phyloP scores from a whole-genome alignment of 35 echinoderm and acorn worm species.

The Ophiothrix spiculata region DNA sequence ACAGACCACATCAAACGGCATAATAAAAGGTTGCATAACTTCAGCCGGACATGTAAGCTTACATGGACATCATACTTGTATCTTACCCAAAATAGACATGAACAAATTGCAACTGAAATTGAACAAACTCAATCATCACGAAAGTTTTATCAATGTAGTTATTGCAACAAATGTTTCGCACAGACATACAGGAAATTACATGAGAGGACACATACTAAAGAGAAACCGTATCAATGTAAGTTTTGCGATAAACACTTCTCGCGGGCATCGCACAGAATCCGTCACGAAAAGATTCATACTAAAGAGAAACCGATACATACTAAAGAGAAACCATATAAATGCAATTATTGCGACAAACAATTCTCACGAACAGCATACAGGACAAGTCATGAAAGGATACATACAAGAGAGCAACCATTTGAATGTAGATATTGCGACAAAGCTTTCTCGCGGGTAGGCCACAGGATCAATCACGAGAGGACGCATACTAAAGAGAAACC shows the following conservation, averaged over 20 bases:
- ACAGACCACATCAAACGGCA: too few relatives aligned
- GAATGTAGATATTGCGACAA: slow-evolving; percentile 58
- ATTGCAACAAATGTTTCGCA: neutral
- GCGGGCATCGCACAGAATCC: neutral
- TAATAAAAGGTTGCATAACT: too few relatives aligned
- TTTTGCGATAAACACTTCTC: slow-evolving; percentile 42
- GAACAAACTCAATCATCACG: too few relatives aligned
- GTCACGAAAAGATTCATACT: slow-evolving; percentile 60
- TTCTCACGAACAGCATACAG: slow-evolving; percentile 46
- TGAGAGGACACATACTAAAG: neutral
- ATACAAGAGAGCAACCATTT: slow-evolving; percentile 49
- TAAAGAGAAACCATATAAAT: slow-evolving; percentile 62
- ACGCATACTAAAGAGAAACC: slow-evolving; percentile 71
- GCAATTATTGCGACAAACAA: slow-evolving; percentile 48
- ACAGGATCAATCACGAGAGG: slow-evolving; percentile 46
- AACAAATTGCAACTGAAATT: too few relatives aligned
- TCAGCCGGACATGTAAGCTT: too few relatives aligned
- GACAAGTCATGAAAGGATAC: slow-evolving; percentile 45
- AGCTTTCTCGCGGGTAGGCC: slow-evolving; percentile 18
- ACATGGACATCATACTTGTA: too few relatives aligned
- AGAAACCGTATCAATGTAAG: slow-evolving; percentile 28
- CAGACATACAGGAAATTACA: neutral
- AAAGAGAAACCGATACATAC: slow-evolving; percentile 73
- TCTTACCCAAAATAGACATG: too few relatives aligned
- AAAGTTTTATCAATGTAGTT: neutral